Percentiles rank a stretch among this genome's conserved stretches.
These are phyloP conservation scores for Palloptera scutellata DNA, from an alignment of 2,888 invertebrate genomes.

Conservation along the genomic window DNA sequence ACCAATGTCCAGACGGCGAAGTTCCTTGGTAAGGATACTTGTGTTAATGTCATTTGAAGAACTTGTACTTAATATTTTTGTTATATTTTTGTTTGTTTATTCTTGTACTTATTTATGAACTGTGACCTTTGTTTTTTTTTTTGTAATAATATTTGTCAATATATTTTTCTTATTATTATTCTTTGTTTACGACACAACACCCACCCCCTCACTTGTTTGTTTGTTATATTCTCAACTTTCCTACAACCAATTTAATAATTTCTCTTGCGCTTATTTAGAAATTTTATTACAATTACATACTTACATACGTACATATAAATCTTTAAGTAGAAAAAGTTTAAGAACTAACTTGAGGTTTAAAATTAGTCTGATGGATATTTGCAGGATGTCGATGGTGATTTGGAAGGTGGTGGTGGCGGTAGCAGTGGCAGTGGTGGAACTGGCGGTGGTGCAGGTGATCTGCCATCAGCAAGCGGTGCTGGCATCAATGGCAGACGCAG, in stretches of 20 bases:
- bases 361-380: conserved; percentile 60
- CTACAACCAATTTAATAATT: too few species aligned
- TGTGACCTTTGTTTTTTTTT: conserved; percentile 7
- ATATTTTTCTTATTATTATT: neutral
- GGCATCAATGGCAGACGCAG: conserved; percentile 51
- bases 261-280: too few species aligned
- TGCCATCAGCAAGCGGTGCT: conserved; percentile 36
- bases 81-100: conserved; percentile 33
- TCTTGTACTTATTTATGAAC: conserved; percentile 1
- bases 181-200: too few species aligned
- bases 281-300: too few species aligned
- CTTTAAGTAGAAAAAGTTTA: too few species aligned
- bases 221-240: too few species aligned
- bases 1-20: conserved; percentile 54
- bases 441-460: conserved; percentile 41
- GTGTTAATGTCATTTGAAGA: neutral
- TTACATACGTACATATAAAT: too few species aligned
- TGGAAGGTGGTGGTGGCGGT: conserved; percentile 43
- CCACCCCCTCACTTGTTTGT: too few species aligned
- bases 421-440: conserved; percentile 47
- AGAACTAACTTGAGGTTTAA: conserved; percentile 45
- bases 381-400: conserved; percentile 59
- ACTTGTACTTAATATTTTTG: conserved; percentile 5
- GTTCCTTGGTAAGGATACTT: conserved; percentile 55
- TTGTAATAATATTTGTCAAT: neutral